Evolutionary conservation across 2,797 vertebrate genomes (phyloP), one percentile per base, ranked within the genome.

Genomic region (Erethizon dorsatum): DNA sequence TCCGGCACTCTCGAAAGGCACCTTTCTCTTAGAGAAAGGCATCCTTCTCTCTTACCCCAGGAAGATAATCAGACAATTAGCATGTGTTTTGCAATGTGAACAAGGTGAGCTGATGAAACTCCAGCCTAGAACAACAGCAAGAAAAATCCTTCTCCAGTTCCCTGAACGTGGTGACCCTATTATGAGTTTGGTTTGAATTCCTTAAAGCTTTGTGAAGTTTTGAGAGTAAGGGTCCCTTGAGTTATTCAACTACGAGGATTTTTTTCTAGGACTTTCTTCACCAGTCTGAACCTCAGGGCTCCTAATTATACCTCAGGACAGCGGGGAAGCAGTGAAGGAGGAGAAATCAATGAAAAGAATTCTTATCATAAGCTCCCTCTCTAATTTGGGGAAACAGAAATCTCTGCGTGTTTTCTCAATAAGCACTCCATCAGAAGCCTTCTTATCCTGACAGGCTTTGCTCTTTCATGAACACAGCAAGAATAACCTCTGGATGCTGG

Each of bases 381-480:
- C 83, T 96, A 95, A 97, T 98, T 98, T 98, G 96, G 97, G 96
- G 97, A 98, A 98, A 97, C 97, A 98, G 98, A 97, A 98, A 98
- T 95, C 95, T 83, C 92, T 95, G 91, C 31, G 87, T 98, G 98
- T 98, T 98, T 99, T 99, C 98, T 98, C 98, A 98, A 97, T 99
- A 98, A 98, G 98, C 98, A 97, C 97, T 98, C 96, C 78, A 91
- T 97, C 96, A 96, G 97, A 96, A 98, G 94, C 95, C 97, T 98
- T 98, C 98, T 98, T 97, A 97, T 98, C 96, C 98, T 98, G 98
- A 98, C 98, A 98, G 98, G 0, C 71, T 95, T 97, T 90, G 91
- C 97, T 98, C 98, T 98, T 98, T 98, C 97, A 98, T 98, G 98
- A 99, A 98, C 98, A 98, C 97, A 98, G 98, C 96, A 83, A 98